phyloP scores from a whole-genome alignment of 2,888 invertebrate species.

The Clistopyga incitator region DNA sequence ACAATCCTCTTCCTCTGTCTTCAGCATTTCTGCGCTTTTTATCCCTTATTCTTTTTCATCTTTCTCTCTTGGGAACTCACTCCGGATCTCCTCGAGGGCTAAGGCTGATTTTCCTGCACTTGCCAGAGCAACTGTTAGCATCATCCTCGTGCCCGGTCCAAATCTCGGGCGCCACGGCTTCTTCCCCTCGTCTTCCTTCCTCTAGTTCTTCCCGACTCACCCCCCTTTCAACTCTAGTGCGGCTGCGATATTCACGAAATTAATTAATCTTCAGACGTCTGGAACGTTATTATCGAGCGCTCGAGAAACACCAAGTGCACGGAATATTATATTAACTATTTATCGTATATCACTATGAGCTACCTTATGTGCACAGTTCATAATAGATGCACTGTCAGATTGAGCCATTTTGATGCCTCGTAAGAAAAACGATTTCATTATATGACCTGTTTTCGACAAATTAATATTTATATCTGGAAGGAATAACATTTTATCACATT shows the following conservation, averaged over 20 bases:
- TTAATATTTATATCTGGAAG: no score
- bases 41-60: conserved; percentile 17
- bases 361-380: conserved; percentile 1
- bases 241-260: conserved; percentile 64
- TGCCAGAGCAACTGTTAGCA: conserved; percentile 27
- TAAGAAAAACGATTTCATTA: not conserved
- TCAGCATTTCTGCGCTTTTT: not conserved
- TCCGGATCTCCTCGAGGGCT: not conserved
- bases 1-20: conserved; percentile 32
- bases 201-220: not conserved
- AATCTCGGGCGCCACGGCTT: conserved; percentile 24
- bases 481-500: no score
- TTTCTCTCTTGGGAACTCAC: not conserved
- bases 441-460: not conserved
- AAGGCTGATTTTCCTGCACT: conserved; percentile 17
- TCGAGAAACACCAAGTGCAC: not conserved
- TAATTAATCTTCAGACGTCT: conserved; percentile 66
- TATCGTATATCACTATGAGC: conserved; percentile 1
- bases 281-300: conserved; percentile 46
- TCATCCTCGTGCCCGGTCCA: conserved; percentile 17
- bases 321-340: conserved; percentile 35
- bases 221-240: not conserved
- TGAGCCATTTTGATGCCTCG: not conserved
- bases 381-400: not conserved
- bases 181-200: not conserved